Conservation (phyloP, 2,797 vertebrate genomes). For the Eupleurogrammus muticus region DNA sequence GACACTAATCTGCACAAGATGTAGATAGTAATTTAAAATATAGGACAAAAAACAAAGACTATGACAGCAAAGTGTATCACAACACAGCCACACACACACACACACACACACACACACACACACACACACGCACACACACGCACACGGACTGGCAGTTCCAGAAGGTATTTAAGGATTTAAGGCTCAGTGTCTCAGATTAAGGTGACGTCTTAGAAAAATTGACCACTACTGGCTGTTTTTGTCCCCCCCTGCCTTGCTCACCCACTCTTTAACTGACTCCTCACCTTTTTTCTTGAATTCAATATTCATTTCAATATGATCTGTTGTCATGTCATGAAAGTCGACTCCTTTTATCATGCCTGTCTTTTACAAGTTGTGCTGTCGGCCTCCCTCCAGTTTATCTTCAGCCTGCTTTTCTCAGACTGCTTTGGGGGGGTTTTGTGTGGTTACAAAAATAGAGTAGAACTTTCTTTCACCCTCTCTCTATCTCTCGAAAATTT, state of each 20-base stretch:
- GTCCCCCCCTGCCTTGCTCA: background rate
- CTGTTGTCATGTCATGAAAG: background rate
- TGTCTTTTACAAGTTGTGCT: background rate
- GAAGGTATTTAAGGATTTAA: slow-evolving; percentile 76
- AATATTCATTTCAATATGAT: background rate
- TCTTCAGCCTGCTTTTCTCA: background rate
- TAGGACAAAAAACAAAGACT: background rate
- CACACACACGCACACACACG: slow-evolving; percentile 25
- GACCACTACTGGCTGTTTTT: slow-evolving; percentile 44
- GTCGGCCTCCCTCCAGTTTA: no score
- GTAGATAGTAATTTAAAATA: background rate
- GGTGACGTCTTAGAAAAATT: slow-evolving; percentile 63
- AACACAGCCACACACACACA: background rate
- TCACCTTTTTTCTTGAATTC: background rate
- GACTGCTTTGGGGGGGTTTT: background rate
- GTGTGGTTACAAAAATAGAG: background rate
- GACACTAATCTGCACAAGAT: background rate
- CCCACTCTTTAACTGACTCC: background rate
- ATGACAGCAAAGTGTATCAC: slow-evolving; percentile 10
- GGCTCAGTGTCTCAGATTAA: slow-evolving; percentile 79
- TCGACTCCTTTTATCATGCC: background rate
- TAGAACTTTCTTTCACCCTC: background rate
- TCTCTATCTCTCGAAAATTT: background rate
- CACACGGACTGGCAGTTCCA: slow-evolving; percentile 43
- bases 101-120: slow-evolving; percentile 11